Base-by-base conservation (phyloP, 2,797 vertebrate genomes). In the Emydoidea blandingii region DNA sequence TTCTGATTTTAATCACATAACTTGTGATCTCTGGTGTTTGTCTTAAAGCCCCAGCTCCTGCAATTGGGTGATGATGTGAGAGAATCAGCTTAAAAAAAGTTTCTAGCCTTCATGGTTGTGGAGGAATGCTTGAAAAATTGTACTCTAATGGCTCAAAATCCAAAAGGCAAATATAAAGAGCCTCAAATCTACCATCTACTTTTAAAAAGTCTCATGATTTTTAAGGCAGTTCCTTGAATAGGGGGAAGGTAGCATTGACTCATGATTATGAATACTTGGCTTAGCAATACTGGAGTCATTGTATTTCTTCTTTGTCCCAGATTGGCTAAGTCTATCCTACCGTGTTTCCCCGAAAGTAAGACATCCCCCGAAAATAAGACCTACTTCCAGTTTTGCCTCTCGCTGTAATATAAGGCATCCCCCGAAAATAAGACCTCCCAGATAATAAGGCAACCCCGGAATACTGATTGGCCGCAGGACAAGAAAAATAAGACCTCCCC, bases 251-350 rank as follows among this genome's bases (percentile, higher is more conserved):
- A 86, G 9, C 10, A 91, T 10, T 79, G 80, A 90, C 25, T 8
- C 65, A 47, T 94, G n/a, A 72, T 72, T 41, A 10, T 6, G 41
- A 78, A 31, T 27, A 16, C 27, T 49, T 78, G 47, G 74, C 4
- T 47, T 78, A 49, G 44, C 41, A 49, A 49, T 49, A 49, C 25
- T 84, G 52, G 80, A 15, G 6, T 89, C 90, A 86, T 79, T 83
- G 23, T 50, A 47, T 49, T 57, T 92, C 68, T 92, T 85, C 56
- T 3, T 5, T 94, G 80, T 83, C 79, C 89, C 90, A 49, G 59
- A 47, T 88, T 90, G 86, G 52, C 74, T 87, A 92, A 85, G 29
- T n/a, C 23, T 93, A 31, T 31, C 94, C 78, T 80, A n/a, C n/a
- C n/a, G n/a, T n/a, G n/a, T n/a, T n/a, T n/a, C n/a, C n/a, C n/a